Conservation (phyloP, 2,113 vertebrate species). For the Benthochromis sp. region DNA sequence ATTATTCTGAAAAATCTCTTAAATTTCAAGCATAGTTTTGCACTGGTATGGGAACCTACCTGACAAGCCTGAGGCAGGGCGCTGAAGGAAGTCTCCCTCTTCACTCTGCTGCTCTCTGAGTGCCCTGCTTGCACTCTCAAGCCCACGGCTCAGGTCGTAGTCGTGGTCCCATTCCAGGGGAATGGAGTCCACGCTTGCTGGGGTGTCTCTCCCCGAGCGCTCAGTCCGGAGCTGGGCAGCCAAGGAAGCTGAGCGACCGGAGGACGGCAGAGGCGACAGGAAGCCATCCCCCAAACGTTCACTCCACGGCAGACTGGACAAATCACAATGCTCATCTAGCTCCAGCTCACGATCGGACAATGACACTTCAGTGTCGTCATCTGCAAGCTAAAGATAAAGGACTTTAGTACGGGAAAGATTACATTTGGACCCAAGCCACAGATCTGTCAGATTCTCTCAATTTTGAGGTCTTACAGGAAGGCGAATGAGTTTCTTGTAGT, state of each 20-base stretch:
- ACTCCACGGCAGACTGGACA: constrained; percentile 84
- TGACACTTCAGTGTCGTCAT: constrained; percentile 83
- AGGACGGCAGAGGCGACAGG: constrained; percentile 85
- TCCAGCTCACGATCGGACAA: constrained; percentile 88
- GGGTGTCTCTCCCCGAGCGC: constrained; percentile 88
- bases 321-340: constrained; percentile 81
- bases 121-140: constrained; percentile 78
- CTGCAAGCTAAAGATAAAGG: constrained; percentile 76
- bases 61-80: constrained; percentile 73
- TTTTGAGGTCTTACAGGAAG: constrained; percentile 77
- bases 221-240: constrained; percentile 82
- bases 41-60: constrained; percentile 62
- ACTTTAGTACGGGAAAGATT: not conserved
- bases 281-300: constrained; percentile 79
- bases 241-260: constrained; percentile 85
- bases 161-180: constrained; percentile 99
- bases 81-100: constrained; percentile 73
- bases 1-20: not conserved
- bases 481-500: constrained; percentile 89
- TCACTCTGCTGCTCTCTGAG: constrained; percentile 80
- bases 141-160: constrained; percentile 92
- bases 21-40: not conserved
- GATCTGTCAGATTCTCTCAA: not conserved
- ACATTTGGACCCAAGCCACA: not conserved
- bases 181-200: constrained; percentile 94